Evolutionary conservation across 2,797 vertebrate species (phyloP).

Genomic region (Sebastes minor): DNA sequence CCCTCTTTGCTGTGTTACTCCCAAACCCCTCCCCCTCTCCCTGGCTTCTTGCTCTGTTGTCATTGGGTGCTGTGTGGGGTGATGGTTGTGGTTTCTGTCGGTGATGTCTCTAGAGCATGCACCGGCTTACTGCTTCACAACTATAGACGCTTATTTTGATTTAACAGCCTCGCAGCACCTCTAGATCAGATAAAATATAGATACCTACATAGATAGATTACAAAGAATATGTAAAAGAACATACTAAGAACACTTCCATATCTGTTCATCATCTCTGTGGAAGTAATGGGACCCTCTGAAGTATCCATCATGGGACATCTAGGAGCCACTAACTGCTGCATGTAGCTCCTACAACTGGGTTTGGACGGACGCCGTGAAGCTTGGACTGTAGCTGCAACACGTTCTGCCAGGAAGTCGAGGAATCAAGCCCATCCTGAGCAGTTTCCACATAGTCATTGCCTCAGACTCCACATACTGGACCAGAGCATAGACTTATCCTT

Average conservation of each 20-base stretch:
- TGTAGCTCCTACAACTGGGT: not conserved
- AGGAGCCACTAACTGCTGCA: conserved; percentile 1
- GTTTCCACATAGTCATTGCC: conserved; percentile 27
- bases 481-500: not conserved
- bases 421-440: not conserved
- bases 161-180: conserved; percentile 16
- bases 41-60: conserved; percentile 48
- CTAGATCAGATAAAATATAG: not conserved
- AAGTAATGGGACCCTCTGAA: not conserved
- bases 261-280: not conserved
- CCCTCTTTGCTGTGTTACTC: conserved; percentile 19
- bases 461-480: not conserved
- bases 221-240: not conserved
- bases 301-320: conserved; percentile 6
- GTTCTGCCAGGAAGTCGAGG: conserved; percentile 3
- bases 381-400: not conserved
- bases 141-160: conserved; percentile 18
- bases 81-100: conserved; percentile 72
- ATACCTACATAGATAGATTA: conserved; percentile 5
- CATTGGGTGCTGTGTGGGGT: conserved; percentile 71
- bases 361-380: conserved; percentile 8
- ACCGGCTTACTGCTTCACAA: conserved; percentile 47
- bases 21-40: conserved; percentile 44
- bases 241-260: not conserved
- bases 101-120: conserved; percentile 72